Evolutionary conservation across 2,113 vertebrate species (phyloP).

Genomic region (Ancistrus triradiatus): DNA sequence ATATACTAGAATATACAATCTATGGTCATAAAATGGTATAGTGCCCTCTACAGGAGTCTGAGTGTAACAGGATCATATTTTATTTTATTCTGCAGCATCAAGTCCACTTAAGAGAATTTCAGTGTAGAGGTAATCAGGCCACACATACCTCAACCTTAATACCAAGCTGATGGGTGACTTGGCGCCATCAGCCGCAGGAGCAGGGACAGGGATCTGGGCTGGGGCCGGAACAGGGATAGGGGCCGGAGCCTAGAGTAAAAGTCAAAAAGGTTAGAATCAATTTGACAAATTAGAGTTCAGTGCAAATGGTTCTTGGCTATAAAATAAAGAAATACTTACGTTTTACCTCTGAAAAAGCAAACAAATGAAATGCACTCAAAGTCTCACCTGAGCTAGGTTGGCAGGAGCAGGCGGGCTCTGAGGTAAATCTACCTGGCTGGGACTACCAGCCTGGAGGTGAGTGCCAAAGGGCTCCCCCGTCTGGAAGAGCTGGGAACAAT

Average conservation of each 20-base stretch:
- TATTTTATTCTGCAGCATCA: too few species aligned
- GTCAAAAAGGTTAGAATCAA: too few species aligned
- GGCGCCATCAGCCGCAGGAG: conserved; percentile 62
- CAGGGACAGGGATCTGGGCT: conserved; percentile 3
- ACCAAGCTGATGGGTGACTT: conserved; percentile 89
- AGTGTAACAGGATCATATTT: too few species aligned
- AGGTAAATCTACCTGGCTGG: conserved; percentile 82
- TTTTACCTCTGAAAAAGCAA: too few species aligned
- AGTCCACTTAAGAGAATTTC: too few species aligned
- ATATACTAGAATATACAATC: too few species aligned
- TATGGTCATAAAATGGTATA: too few species aligned
- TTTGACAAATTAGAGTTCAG: conserved; percentile 53
- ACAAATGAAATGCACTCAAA: too few species aligned
- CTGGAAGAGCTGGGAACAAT: conserved; percentile 73
- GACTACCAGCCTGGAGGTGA: conserved; percentile 72
- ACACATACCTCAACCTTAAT: conserved; percentile 86
- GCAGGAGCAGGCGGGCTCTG: conserved; percentile 55
- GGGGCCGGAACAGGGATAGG: not conserved
- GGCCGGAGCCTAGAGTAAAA: not conserved
- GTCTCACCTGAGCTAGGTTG: conserved; percentile 52
- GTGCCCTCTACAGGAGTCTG: too few species aligned
- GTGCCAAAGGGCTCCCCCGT: conserved; percentile 72
- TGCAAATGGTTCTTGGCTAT: too few species aligned
- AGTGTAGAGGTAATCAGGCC: too few species aligned
- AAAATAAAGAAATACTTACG: too few species aligned